A percentile compares a stretch with the other conserved stretches of the same genome.
phyloP scores from a whole-genome alignment of 2,888 invertebrate genomes.

The Sesamia inferens region DNA sequence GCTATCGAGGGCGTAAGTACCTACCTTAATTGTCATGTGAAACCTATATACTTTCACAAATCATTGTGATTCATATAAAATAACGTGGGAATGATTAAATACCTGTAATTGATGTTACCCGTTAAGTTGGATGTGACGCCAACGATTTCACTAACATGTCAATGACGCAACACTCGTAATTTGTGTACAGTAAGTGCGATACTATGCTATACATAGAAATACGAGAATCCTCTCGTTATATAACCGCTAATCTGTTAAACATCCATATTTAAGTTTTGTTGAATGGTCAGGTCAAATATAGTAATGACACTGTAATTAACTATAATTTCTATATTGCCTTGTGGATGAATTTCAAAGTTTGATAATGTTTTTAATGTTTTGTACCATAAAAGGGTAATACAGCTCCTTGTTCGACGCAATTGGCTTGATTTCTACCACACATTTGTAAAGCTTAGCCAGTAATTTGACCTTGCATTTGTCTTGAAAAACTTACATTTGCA shows the following conservation, averaged over 20 bases:
- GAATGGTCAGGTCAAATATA: not conserved
- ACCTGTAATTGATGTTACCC: conserved; percentile 25
- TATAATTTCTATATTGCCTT: not conserved
- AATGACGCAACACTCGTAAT: conserved; percentile 16
- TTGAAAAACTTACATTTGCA: not conserved
- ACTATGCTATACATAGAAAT: not conserved
- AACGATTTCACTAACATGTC: conserved; percentile 48
- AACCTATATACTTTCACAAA: conserved; percentile 53
- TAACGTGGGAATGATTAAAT: conserved; percentile 55
- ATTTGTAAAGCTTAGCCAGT: no score
- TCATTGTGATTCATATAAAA: conserved; percentile 52
- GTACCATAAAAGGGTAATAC: not conserved
- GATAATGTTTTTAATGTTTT: not conserved
- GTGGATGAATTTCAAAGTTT: not conserved
- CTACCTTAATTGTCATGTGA: conserved; percentile 51
- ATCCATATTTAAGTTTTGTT: not conserved
- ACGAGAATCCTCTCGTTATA: not conserved
- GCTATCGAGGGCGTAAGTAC: conserved; percentile 15
- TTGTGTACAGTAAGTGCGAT: conserved; percentile 4
- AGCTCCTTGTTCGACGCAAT: not conserved
- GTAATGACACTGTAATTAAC: not conserved
- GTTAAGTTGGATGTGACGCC: conserved; percentile 29
- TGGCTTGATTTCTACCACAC: not conserved
- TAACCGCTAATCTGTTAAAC: not conserved
- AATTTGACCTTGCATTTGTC: not conserved